phyloP scores from a whole-genome alignment of 2,888 invertebrate genomes.

The Cerceris ruficornis region DNA sequence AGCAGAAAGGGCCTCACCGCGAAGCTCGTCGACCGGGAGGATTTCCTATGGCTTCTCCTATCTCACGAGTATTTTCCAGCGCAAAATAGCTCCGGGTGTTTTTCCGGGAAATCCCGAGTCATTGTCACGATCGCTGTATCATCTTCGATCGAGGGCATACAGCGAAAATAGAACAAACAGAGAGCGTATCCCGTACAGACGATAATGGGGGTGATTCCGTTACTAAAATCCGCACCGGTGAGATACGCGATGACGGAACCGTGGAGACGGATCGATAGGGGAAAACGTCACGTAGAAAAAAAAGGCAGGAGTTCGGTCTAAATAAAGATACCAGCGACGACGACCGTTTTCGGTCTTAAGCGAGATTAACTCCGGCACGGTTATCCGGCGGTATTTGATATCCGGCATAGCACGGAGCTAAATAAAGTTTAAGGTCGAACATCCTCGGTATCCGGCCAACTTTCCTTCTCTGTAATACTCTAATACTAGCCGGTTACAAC shows the following conservation, averaged over 20 bases:
- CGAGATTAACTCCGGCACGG: background rate
- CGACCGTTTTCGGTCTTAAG: background rate
- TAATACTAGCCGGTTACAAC: constrained; percentile 27
- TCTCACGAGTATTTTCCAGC: constrained; percentile 13
- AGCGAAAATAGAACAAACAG: background rate
- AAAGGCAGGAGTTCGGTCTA: background rate
- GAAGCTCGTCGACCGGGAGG: constrained; percentile 9
- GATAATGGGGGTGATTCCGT: constrained; percentile 18
- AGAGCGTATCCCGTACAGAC: background rate
- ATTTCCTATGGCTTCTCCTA: constrained; percentile 44
- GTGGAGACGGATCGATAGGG: constrained; percentile 22
- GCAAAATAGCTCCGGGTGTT: background rate
- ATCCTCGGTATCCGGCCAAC: constrained; percentile 28
- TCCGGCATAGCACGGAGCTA: constrained; percentile 1
- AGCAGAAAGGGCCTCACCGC: background rate
- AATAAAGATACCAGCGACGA: background rate
- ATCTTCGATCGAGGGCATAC: background rate
- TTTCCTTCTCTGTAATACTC: constrained; percentile 26
- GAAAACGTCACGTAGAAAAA: background rate
- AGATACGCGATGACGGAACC: constrained; percentile 21
- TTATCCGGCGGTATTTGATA: background rate
- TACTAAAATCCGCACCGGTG: constrained; percentile 34
- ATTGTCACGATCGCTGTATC: too few relatives aligned
- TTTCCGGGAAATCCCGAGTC: background rate
- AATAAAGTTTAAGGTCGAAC: constrained; percentile 36